Percentiles rank a stretch among this genome's conserved stretches.
phyloP scores from a whole-genome alignment of 2,797 vertebrate genomes.

The Tadarida brasiliensis region DNA sequence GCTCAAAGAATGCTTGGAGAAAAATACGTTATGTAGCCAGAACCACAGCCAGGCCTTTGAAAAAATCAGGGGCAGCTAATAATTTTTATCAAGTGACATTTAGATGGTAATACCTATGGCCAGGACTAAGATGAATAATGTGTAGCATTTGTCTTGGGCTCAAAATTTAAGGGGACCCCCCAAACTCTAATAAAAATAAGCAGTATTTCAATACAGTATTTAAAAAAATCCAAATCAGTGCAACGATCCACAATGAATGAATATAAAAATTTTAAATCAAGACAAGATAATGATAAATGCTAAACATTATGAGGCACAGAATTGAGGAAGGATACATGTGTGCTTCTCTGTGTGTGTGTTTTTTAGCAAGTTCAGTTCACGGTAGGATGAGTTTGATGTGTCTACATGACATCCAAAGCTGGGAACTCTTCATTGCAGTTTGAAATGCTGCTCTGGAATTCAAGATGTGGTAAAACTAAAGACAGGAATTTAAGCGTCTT shows the following conservation, averaged over 20 bases:
- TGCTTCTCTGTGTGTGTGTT: not conserved
- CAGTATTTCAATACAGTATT: conserved; percentile 2
- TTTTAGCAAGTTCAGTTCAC: not conserved
- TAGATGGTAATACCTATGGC: not conserved
- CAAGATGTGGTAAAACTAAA: not conserved
- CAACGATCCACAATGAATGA: not conserved
- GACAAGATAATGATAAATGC: not conserved
- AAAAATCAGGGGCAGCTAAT: not conserved
- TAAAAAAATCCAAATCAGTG: not conserved
- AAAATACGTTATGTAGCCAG: not conserved
- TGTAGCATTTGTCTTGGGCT: not conserved
- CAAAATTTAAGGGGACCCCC: not conserved
- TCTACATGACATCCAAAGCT: not conserved
- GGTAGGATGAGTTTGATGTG: not conserved
- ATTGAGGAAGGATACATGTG: not conserved
- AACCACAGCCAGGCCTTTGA: not conserved
- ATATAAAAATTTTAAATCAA: conserved; percentile 8
- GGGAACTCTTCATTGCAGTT: not conserved
- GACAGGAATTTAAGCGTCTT: not conserved
- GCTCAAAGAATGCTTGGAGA: not conserved
- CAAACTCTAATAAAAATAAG: not conserved
- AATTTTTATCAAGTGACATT: not conserved
- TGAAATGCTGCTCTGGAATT: not conserved
- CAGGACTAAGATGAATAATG: not conserved
- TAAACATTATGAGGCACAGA: not conserved